These are phyloP conservation scores for Microctonus brassicae DNA, from an alignment of 2,888 invertebrate genomes.

Conservation along the genomic window DNA sequence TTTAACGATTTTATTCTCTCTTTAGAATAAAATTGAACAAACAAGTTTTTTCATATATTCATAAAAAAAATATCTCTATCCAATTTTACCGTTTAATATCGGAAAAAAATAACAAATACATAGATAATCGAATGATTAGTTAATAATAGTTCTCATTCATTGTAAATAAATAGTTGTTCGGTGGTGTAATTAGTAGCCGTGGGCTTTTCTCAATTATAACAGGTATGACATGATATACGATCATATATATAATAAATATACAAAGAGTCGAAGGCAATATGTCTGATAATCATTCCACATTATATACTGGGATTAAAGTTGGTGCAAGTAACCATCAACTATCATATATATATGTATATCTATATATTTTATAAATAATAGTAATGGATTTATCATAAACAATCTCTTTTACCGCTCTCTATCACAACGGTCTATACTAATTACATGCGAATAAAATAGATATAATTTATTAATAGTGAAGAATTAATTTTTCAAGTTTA, in stretches of 20 bases:
- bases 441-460: not conserved
- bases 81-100: no score
- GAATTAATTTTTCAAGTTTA: no score
- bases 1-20: no score
- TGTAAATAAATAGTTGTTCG: slow-evolving; percentile 45
- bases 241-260: no score
- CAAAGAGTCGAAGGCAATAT: slow-evolving; percentile 6
- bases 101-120: not conserved
- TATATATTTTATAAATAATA: not conserved
- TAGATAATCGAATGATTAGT: slow-evolving; percentile 46
- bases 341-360: slow-evolving; percentile 27
- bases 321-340: slow-evolving; percentile 26
- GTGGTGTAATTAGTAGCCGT: slow-evolving; percentile 46
- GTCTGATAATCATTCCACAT: slow-evolving; percentile 39
- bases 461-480: not conserved
- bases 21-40: not conserved
- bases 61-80: no score
- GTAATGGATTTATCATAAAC: not conserved
- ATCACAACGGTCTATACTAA: slow-evolving; percentile 6
- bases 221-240: slow-evolving; percentile 9
- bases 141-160: slow-evolving; percentile 47
- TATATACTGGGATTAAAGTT: slow-evolving; percentile 30
- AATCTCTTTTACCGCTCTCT: slow-evolving; percentile 5
- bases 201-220: slow-evolving; percentile 8
- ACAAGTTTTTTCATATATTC: no score